Evolutionary conservation across 2,113 vertebrate species (phyloP), one percentile per base, ranked within the genome.

Genomic region (Genyomyrus donnyi): DNA sequence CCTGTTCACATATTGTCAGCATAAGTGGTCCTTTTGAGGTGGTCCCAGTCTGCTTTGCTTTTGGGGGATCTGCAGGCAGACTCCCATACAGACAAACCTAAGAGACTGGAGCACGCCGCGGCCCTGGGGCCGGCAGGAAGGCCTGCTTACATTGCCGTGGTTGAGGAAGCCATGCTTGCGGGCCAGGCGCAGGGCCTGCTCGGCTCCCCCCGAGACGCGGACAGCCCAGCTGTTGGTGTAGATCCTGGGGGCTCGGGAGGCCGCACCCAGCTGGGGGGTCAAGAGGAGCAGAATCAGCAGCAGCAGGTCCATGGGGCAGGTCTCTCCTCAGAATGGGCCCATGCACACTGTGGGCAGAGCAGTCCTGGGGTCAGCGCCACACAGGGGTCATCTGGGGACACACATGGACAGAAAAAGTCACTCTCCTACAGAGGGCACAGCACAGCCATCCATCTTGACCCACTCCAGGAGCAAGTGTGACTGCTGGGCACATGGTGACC

Each of bases 161-260:
- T 99, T 98, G 93, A 97, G 93, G 93, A 99, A 99, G 88, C 98
- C 97, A 92, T 99, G 97, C 92, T 98, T 97, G 90, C 90, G 94
- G 74, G 98, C 97, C 90, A 99, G 94, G 39, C 94, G 94, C 56
- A 97, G 96, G 19, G 98, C 98, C 91, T 96, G 96, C 17, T 93
- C 93, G 0, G 92, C 94, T n/a, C 98, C 98, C 0, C 97, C 96
- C 0, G 94, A 91, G 52, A 99, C 94, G 3, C 94, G 96, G 92
- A 99, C 97, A 0, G 98, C 98, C 98, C 98, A 99, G 15, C 97
- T 96, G 94, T 99, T 99, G 93, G 97, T 99, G 94, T 97, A 99
- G 92, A 98, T 90, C 58, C 92, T 95, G 90, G 95, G 96, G 86
- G 93, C 93, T 1, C 93, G 90, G 92, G 93, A 94, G 89, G 35